These are phyloP conservation scores for Pterophyllum scalare DNA, from an alignment of 2,113 vertebrate genomes.

Conservation along the genomic window DNA sequence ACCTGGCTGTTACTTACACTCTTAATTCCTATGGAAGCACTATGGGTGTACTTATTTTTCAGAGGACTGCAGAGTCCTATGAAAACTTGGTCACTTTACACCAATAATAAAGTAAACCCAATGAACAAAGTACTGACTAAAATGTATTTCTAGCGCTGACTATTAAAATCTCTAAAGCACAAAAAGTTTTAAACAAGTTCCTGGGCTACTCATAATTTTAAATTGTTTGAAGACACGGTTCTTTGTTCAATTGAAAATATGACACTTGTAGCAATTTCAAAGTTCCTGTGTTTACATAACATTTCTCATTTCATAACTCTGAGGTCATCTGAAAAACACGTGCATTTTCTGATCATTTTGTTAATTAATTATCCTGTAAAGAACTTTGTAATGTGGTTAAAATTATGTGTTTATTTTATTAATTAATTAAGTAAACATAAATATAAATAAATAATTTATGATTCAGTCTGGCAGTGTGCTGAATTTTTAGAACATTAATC, in stretches of 20 bases:
- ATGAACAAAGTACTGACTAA: background rate
- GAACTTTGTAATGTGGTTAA: background rate
- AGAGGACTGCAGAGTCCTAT: background rate
- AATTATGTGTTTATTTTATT: background rate
- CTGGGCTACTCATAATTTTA: background rate
- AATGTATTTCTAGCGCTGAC: background rate
- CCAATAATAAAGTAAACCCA: slow-evolving; percentile 15
- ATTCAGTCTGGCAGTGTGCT: too few relatives aligned
- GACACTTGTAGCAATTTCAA: background rate
- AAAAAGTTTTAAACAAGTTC: background rate
- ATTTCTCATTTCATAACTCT: background rate
- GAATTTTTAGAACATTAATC: background rate
- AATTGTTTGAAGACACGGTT: background rate
- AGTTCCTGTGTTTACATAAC: background rate
- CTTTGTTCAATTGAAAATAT: background rate
- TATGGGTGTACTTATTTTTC: background rate
- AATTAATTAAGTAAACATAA: too few relatives aligned
- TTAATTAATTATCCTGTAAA: background rate
- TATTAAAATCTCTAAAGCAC: background rate
- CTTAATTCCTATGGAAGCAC: background rate
- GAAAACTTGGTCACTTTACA: background rate
- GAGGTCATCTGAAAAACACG: background rate
- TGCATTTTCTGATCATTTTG: background rate
- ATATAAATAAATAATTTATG: background rate
- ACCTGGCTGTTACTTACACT: background rate